These are phyloP conservation scores for Odocoileus hemionus DNA, from an alignment of 2,113 vertebrate genomes.

Conservation along the genomic window DNA sequence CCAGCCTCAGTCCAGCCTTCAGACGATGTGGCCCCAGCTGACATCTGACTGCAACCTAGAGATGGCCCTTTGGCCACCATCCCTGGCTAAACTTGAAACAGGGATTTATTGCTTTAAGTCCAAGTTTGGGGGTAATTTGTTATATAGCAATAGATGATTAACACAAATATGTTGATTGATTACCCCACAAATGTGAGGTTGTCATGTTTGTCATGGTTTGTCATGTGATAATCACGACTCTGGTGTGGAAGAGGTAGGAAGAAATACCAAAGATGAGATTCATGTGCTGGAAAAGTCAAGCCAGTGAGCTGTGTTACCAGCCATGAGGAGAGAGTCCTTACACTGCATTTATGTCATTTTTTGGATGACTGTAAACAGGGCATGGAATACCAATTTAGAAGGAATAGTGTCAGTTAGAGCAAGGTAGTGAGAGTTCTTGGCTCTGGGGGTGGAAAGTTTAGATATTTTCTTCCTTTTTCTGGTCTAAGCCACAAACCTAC, in stretches of 20 bases:
- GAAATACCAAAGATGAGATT: background rate
- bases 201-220: background rate
- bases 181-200: background rate
- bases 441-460: background rate
- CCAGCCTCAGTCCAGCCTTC: background rate
- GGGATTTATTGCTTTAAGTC: background rate
- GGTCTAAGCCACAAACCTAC: background rate
- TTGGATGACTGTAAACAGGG: background rate
- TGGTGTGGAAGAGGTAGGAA: background rate
- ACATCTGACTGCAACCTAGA: background rate
- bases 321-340: background rate
- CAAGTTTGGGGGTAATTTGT: background rate
- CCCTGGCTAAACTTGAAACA: background rate
- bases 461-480: background rate
- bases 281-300: background rate
- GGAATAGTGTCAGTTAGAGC: background rate
- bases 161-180: background rate
- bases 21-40: background rate
- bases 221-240: background rate
- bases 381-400: background rate
- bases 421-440: background rate
- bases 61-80: background rate
- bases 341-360: fast-evolving
- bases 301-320: background rate
- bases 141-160: background rate